Conservation (phyloP, 2,113 vertebrate genomes). For the Rhizomys pruinosus region DNA sequence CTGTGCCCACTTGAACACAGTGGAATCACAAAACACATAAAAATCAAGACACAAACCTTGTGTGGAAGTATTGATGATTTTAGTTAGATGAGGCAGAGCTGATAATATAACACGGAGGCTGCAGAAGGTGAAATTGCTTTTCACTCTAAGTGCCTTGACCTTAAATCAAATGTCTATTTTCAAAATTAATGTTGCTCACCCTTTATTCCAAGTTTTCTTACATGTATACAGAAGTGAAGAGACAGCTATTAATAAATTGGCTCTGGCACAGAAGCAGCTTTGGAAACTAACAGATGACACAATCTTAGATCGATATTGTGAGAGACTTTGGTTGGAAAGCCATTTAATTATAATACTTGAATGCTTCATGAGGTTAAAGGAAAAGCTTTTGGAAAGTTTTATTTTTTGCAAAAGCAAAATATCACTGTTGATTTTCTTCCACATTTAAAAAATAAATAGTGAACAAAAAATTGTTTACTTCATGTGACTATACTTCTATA, state of each 20-base stretch:
- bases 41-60: neutral
- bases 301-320: neutral
- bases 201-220: neutral
- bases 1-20: accelerated
- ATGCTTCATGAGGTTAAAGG: neutral
- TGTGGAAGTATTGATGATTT: accelerated
- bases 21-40: neutral
- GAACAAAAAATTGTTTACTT: neutral
- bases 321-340: neutral
- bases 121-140: neutral
- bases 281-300: neutral
- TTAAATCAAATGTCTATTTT: neutral
- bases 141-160: neutral
- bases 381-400: neutral
- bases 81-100: accelerated
- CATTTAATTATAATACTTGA: neutral
- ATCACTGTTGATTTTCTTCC: neutral
- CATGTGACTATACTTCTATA: neutral
- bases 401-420: neutral
- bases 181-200: neutral
- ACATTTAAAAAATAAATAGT: neutral
- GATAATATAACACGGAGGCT: accelerated
- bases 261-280: neutral
- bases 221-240: neutral
- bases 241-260: neutral